phyloP scores from a whole-genome alignment of 2,797 vertebrate genomes.

The Tapera naevia region DNA sequence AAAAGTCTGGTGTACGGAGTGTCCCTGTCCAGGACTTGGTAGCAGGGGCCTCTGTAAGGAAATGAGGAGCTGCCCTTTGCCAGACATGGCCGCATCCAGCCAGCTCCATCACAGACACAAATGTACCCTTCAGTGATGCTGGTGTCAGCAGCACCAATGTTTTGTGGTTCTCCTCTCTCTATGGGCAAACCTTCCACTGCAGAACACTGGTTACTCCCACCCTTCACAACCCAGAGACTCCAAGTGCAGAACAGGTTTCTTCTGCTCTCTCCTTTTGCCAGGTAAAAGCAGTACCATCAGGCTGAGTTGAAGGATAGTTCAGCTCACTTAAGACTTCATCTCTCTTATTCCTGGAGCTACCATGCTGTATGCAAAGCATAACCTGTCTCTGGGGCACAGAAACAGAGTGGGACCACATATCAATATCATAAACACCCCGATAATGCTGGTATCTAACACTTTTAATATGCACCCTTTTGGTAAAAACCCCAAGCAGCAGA shows the following conservation, averaged over 20 bases:
- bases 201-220: background rate
- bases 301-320: background rate
- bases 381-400: too few species aligned
- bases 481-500: too few species aligned
- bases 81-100: too few species aligned
- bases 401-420: background rate
- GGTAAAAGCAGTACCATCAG: background rate
- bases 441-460: background rate
- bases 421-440: background rate
- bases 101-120: background rate
- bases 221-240: background rate
- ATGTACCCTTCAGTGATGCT: background rate
- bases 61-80: too few species aligned
- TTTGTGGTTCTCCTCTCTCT: background rate
- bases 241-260: background rate
- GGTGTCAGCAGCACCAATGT: background rate
- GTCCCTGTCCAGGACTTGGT: background rate
- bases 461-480: accelerated
- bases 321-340: background rate
- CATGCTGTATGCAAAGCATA: background rate
- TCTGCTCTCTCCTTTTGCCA: too few species aligned
- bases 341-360: background rate
- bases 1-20: accelerated
- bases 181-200: background rate
- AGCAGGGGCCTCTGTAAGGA: background rate